Conservation (phyloP, 1,140 invertebrate species). For the Portunus trituberculatus region DNA sequence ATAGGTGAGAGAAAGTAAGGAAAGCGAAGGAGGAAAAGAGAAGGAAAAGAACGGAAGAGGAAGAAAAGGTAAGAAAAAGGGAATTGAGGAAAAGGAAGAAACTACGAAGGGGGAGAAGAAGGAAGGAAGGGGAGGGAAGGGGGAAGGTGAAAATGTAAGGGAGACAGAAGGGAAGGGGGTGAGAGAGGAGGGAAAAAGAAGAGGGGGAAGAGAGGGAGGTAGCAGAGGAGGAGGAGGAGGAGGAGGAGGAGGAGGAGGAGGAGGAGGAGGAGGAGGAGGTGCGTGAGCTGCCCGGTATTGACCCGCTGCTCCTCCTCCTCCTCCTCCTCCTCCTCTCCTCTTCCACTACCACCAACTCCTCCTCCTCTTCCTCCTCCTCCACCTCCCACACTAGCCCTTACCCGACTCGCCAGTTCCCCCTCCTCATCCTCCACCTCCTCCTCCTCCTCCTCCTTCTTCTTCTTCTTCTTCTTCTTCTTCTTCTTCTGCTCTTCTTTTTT, state of each 20-base stretch:
- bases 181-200: not conserved
- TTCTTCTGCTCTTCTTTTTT: no score
- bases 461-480: no score
- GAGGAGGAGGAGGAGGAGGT: not conserved
- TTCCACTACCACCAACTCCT: not conserved
- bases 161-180: not conserved
- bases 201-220: not conserved
- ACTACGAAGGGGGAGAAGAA: not conserved
- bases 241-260: not conserved
- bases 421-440: not conserved
- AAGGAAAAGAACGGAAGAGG: not conserved
- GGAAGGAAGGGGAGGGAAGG: not conserved
- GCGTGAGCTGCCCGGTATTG: conserved; percentile 16
- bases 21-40: no score
- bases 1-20: no score
- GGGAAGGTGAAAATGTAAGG: not conserved
- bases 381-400: not conserved
- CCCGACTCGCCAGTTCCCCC: not conserved
- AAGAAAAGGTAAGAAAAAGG: not conserved
- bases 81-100: not conserved
- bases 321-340: not conserved
- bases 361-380: no score
- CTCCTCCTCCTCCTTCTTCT: not conserved
- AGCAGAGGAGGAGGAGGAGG: not conserved
- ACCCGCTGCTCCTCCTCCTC: conserved; percentile 5